Evolutionary conservation across 1,140 invertebrate genomes (phyloP), one percentile per base, ranked within the genome.

Genomic region (Lepidurus couesii): DNA sequence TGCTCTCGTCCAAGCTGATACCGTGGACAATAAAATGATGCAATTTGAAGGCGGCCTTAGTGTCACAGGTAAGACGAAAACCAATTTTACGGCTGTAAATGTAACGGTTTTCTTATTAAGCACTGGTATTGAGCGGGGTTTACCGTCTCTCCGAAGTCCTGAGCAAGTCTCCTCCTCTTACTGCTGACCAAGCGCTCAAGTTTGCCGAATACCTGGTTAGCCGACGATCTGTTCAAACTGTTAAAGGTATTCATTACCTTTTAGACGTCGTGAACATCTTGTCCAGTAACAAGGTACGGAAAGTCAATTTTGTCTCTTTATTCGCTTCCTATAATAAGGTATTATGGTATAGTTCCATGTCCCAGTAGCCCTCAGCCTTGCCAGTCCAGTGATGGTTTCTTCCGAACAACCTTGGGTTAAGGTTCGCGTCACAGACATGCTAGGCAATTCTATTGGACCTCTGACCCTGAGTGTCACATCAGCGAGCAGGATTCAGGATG

Each of bases 1-100:
- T 86, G 91, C 94, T 73, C 87, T 98, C 81, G 91, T 95, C 13
- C 95, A 98, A 84, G 96, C 96, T 44, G 96, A 99, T 88, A 76
- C 34, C 89, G 91, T 97, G 34, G 93, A 98, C 87, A 91, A 92
- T 10, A 90, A 90, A 82, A 91, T 92, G 81, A 87, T 97, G 53
- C 92, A 98, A 86, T 98, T 96, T 86, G 97, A 98, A 86, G 96
- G 96, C 53, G 96, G 96, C 8, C 87, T 93, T 2, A 90, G 87
- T 53, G 88, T 86, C 6, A 89, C 88, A 45, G 83, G 87, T 88
- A 81, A 82, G 83, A 83, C 78, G 76, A 75, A 81, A 75, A 42
- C 45, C 78, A n/a, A 42, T 73, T 78, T 13, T 73, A 47, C 21
- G 76, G 8, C 26, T 77, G 34, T 84, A 75, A 21, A n/a, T 75